Base-by-base conservation (phyloP, 2,113 vertebrate genomes). In the Bucco capensis region DNA sequence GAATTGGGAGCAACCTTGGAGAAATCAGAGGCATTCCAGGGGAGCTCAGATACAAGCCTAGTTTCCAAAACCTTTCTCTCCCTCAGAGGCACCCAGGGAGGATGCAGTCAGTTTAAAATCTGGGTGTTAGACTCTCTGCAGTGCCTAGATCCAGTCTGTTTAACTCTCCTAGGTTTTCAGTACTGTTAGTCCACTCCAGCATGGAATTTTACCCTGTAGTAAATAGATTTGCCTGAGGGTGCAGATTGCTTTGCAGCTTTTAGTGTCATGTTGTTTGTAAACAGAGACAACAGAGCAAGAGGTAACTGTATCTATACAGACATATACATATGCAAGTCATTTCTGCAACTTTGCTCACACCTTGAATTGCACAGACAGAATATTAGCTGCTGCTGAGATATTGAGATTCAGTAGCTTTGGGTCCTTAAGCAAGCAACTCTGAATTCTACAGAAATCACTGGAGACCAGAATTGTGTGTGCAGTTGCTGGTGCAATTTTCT, bases 401-500 rank as follows among this genome's bases (percentile, higher is more conserved):
- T 3, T 83, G 67, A 89, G 49, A 85, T 77, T 84, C 82, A 40
- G 70, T 14, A 56, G 70, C 28, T 74, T 77, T 61, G 7, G 49
- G 31, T 82, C 87, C 71, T 84, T 82, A 62, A 80, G 80, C 58
- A 60, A 58, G 54, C 37, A 82, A 6, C 65, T 88, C 74, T 70
- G 75, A 80, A 54, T n/a, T 75, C 85, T 89, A 60, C 49, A 69
- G 88, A 92, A 90, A 70, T 84, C 90, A 57, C 22, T 53, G 72
- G 57, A 67, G 75, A 92, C 86, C 78, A 13, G 65, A 88, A 67
- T 49, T 30, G 72, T 24, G 57, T 35, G 50, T 86, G 89, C 91
- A 95, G 86, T 58, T 93, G 89, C 90, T 80, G 66, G 42, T 77
- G 92, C 88, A 84, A 51, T 92, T 96, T 82, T 67, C 91, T 89